Evolutionary conservation across 2,797 vertebrate genomes (phyloP), one percentile per base, ranked within the genome.

Genomic region (Scleropages formosus): DNA sequence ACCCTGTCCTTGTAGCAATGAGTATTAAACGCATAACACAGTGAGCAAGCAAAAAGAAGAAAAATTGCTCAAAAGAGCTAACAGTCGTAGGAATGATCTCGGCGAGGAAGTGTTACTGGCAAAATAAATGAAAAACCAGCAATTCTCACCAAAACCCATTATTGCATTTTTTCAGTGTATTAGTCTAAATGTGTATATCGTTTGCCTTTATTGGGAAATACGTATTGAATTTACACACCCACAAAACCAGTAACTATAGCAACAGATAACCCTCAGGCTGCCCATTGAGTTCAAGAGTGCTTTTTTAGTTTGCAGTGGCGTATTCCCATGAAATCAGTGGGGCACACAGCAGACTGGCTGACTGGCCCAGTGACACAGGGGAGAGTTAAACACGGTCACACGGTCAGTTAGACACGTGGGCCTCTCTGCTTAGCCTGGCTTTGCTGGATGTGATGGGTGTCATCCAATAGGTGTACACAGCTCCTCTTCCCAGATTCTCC

Each of bases 231-330:
- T 85, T 86, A 88, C 85, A 89, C 88, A 85, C 88, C 86, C 82
- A 89, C 87, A 88, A 92, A 92, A 88, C 82, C 86, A 84, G 91
- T 91, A 87, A 91, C 91, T 91, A 92, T 91, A 85, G 89, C 89
- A 93, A 91, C 91, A 87, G 85, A 88, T 87, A 85, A 70, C 46
- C 67, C 67, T 86, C 78, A 75, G 84, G 80, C 89, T 86, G 85
- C 90, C 79, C 82, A 72, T 80, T 80, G 78, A 64, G 66, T 84
- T 88, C 74, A 71, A 77, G 81, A 81, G 88, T 83, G 84, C 81
- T 88, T 87, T 86, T 85, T 89, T 80, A 83, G 85, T 87, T 82
- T 78, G 70, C 18, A 72, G 78, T 79, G 75, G 78, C 82, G 89
- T 87, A 79, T 89, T 90, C 83, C 85, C 85, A 83, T n/a, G 84